phyloP scores from a whole-genome alignment of 2,113 vertebrate genomes.

The Cyanoderma ruficeps region DNA sequence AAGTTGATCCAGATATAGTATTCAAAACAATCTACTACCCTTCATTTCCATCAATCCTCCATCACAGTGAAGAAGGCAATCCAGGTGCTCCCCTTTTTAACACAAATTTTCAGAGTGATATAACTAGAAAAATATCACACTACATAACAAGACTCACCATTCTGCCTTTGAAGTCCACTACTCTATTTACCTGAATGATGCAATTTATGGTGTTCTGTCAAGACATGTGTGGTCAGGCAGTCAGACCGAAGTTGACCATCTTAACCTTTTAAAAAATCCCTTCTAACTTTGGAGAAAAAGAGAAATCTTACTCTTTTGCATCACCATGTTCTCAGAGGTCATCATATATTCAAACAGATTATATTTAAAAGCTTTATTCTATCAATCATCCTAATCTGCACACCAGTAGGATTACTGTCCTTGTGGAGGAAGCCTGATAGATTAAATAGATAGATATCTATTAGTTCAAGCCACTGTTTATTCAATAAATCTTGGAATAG shows the following conservation, averaged over 20 bases:
- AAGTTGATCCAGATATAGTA: neutral
- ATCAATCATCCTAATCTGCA: neutral
- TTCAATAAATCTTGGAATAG: neutral
- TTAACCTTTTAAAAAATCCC: neutral
- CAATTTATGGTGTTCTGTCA: neutral
- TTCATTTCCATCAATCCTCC: neutral
- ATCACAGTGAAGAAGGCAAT: neutral
- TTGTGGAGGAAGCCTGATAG: neutral
- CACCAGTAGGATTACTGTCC: neutral
- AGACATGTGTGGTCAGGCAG: neutral
- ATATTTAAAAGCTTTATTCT: neutral
- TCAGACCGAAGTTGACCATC: neutral
- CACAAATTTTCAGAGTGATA: neutral
- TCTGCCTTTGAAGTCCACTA: neutral
- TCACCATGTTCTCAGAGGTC: neutral
- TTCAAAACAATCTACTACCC: neutral
- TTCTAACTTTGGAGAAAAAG: neutral
- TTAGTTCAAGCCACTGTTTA: neutral
- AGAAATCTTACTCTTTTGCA: neutral
- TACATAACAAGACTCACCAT: neutral
- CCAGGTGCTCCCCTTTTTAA: neutral
- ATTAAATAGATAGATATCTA: neutral
- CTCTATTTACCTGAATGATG: neutral
- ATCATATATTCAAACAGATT: neutral
- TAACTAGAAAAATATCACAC: neutral